phyloP scores from a whole-genome alignment of 2,797 vertebrate species.

The Xiphorhynchus erythropygius region DNA sequence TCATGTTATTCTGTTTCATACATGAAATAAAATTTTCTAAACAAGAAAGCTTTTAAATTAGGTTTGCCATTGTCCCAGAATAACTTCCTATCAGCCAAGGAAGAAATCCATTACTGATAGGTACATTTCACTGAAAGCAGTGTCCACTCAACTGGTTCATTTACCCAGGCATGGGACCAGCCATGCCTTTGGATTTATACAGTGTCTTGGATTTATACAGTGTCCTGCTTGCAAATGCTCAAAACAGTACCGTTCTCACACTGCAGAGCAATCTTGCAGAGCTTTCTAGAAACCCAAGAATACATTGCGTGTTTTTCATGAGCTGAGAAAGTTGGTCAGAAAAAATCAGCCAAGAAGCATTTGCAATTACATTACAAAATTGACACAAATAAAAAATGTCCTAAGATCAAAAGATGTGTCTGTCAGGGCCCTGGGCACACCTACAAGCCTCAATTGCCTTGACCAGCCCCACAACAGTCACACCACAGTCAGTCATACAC shows the following conservation, averaged over 20 bases:
- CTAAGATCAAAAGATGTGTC: not conserved
- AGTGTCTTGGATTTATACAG: fast-evolving
- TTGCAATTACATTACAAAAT: not conserved
- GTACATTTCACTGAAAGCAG: not conserved
- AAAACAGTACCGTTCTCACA: not conserved
- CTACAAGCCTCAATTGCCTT: not conserved
- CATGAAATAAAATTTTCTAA: not conserved
- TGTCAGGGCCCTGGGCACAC: fast-evolving
- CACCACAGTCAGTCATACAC: fast-evolving
- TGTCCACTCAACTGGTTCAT: not conserved
- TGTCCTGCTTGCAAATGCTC: not conserved
- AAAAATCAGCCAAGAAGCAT: not conserved
- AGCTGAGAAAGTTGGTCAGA: not conserved
- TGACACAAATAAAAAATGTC: not conserved
- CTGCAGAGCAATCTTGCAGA: not conserved
- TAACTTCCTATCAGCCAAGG: not conserved
- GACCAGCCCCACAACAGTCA: not conserved
- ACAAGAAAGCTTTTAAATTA: not conserved
- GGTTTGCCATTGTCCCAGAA: not conserved
- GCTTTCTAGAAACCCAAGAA: not conserved
- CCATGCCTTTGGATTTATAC: not conserved
- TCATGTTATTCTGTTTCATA: not conserved
- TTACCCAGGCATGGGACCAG: not conserved
- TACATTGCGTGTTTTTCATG: not conserved
- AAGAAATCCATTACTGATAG: not conserved